Conservation (phyloP, 2,797 vertebrate species). For the Ciconia nigra region DNA sequence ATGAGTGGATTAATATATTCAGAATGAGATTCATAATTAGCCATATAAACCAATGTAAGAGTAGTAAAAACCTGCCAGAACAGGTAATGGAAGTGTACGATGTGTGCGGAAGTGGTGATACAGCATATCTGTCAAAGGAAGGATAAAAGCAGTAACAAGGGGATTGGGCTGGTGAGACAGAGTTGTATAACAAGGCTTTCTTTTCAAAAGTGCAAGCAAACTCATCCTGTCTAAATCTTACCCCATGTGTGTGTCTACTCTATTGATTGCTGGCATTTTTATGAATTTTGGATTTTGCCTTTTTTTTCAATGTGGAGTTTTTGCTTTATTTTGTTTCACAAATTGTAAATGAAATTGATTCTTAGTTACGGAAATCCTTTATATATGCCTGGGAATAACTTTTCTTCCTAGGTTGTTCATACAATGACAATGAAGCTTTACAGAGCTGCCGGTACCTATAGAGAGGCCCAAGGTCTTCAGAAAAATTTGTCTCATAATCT, state of each 20-base stretch:
- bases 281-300: background rate
- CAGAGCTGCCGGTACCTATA: background rate
- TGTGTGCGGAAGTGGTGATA: background rate
- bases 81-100: accelerated
- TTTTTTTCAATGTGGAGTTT: background rate
- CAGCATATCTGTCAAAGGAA: background rate
- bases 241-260: background rate
- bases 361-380: background rate
- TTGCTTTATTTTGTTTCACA: background rate
- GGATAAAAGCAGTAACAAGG: background rate
- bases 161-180: background rate
- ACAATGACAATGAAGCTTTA: background rate
- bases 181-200: background rate
- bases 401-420: background rate
- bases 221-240: background rate
- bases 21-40: background rate
- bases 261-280: background rate
- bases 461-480: background rate
- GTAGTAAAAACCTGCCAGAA: background rate
- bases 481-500: background rate
- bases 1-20: background rate
- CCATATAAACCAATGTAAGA: background rate
- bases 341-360: background rate
- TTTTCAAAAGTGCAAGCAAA: background rate
- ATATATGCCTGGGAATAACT: background rate